Conservation (phyloP, 2,888 invertebrate species). For the Ormyrus thymus region DNA sequence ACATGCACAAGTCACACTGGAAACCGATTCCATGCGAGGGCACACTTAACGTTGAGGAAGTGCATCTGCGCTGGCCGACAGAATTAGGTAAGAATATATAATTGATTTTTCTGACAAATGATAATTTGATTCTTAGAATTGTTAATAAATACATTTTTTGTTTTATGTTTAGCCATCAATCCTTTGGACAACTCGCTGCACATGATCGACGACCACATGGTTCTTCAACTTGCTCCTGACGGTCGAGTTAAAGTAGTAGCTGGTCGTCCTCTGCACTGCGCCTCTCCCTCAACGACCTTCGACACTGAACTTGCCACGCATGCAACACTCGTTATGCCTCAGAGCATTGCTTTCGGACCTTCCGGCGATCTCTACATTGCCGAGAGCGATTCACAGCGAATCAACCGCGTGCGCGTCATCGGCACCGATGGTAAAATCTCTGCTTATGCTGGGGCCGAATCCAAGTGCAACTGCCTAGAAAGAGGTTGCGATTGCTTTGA, state of each 20-base stretch:
- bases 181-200: conserved; percentile 96
- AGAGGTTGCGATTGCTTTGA: conserved; percentile 94
- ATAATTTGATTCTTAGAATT: background rate
- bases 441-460: conserved; percentile 95
- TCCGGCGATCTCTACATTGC: conserved; percentile 95
- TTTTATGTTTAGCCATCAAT: conserved; percentile 81
- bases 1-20: conserved; percentile 95
- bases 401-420: conserved; percentile 92
- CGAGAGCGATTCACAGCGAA: conserved; percentile 95
- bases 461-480: conserved; percentile 94
- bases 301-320: conserved; percentile 93
- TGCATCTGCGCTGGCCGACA: conserved; percentile 96
- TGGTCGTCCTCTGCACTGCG: conserved; percentile 94
- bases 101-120: background rate
- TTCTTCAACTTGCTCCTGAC: conserved; percentile 92
- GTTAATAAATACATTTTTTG: background rate
- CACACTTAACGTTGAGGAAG: conserved; percentile 92
- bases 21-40: conserved; percentile 95
- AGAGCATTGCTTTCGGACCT: conserved; percentile 94
- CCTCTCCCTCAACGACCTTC: conserved; percentile 86
- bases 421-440: conserved; percentile 95
- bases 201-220: conserved; percentile 97
- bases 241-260: conserved; percentile 94
- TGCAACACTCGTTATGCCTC: conserved; percentile 93
- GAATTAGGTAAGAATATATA: conserved; percentile 78